phyloP scores from a whole-genome alignment of 2,888 invertebrate species.

The Choreutis nemorana region DNA sequence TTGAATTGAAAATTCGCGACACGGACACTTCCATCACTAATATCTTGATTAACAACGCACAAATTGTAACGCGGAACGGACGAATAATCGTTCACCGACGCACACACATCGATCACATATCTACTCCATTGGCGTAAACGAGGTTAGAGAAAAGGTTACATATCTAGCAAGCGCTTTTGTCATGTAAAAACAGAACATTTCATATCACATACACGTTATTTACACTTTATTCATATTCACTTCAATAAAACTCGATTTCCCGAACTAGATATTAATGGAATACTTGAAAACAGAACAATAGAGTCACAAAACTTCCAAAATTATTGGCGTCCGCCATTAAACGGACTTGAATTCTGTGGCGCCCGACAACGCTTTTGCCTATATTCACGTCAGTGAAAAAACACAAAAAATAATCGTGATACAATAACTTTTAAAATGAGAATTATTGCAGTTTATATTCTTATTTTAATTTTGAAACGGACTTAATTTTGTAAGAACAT shows the following conservation, averaged over 20 bases:
- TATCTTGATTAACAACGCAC: constrained; percentile 46
- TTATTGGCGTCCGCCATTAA: constrained; percentile 66
- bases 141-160: constrained; percentile 80
- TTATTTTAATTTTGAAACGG: background rate
- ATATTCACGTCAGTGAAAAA: constrained; percentile 58
- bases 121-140: constrained; percentile 80
- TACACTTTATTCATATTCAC: constrained; percentile 45
- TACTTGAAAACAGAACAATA: constrained; percentile 59
- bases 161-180: constrained; percentile 68
- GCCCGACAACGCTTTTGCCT: constrained; percentile 62
- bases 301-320: constrained; percentile 64
- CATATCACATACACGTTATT: constrained; percentile 54
- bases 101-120: constrained; percentile 78
- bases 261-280: constrained; percentile 31
- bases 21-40: constrained; percentile 66
- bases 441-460: constrained; percentile 5
- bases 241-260: constrained; percentile 44
- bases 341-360: constrained; percentile 59
- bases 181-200: constrained; percentile 58
- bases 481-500: background rate
- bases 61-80: constrained; percentile 57
- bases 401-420: constrained; percentile 26
- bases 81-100: constrained; percentile 72
- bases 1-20: constrained; percentile 63
- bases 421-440: constrained; percentile 10